Evolutionary conservation across 2,888 invertebrate genomes (phyloP), one percentile per base, ranked within the genome.

Genomic region (Eupeodes luniger): DNA sequence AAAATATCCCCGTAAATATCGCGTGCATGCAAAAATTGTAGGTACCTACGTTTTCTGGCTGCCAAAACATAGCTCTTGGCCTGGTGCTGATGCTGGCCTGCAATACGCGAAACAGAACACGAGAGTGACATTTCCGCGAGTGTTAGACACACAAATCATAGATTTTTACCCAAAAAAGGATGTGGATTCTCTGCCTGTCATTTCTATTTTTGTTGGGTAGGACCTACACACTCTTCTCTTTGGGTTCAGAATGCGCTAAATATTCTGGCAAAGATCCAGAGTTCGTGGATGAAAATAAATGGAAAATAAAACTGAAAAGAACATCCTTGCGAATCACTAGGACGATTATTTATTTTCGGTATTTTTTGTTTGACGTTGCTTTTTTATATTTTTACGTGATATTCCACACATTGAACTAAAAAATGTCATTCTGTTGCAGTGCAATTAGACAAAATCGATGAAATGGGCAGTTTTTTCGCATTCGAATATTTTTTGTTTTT

Each of bases 71-170:
- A 19, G 11, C 70, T 16, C 62, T 44, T 62, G 62, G 62, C 16
- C 62, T n/a, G 53, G 27, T 27, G 27, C 27, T 27, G 27, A 27
- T 27, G 27, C 19, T 19, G 19, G 19, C 19, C 19, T 19, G 19
- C 47, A 51, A 80, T 64, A 55, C 51, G 34, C 53, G 19, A 57
- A 75, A 62, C 61, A 36, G 11, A 19, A 66, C 16, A 69, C 61
- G 7, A 69, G 34, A 77, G 67, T 72, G 83, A 82, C 85, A 86
- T 82, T 81, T 86, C 81, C 85, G 85, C 81, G 81, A 81, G 85
- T 86, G 85, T 86, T 86, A 86, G 85, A 79, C 85, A 81, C 85
- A 86, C 81, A 86, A 86, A 86, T 86, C 85, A 86, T 86, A 86
- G 81, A 67, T 78, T 81, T 69, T 85, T 78, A 40, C 81, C 69